phyloP scores from a whole-genome alignment of 2,113 vertebrate species.

The Phalacrocorax aristotelis region DNA sequence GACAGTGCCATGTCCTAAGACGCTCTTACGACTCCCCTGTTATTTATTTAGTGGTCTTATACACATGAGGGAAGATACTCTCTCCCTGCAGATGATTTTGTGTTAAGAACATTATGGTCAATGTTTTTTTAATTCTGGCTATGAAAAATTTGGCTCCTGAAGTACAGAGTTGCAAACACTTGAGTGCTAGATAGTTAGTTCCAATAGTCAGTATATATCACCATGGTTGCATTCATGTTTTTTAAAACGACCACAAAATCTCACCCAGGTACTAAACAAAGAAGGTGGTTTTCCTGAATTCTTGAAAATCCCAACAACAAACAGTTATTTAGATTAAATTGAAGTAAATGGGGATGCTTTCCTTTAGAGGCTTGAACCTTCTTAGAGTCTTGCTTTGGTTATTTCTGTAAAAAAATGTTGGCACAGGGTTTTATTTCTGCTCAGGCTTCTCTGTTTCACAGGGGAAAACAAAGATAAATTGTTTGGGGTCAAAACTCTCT shows the following conservation, averaged over 20 bases:
- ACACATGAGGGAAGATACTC: neutral
- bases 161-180: neutral
- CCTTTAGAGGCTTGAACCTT: neutral
- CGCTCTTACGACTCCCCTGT: neutral
- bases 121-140: neutral
- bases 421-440: neutral
- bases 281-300: neutral
- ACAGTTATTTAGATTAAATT: neutral
- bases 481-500: neutral
- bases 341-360: neutral
- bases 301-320: neutral
- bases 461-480: neutral
- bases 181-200: neutral
- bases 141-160: neutral
- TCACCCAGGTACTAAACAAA: neutral
- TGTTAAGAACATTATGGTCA: neutral
- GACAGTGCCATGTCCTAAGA: neutral
- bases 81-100: neutral
- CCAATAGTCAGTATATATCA: neutral
- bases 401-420: constrained; percentile 4
- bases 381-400: neutral
- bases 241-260: neutral
- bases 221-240: neutral
- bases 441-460: neutral
- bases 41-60: neutral